Evolutionary conservation across 2,797 vertebrate species (phyloP).

Genomic region (Rhincodon typus): DNA sequence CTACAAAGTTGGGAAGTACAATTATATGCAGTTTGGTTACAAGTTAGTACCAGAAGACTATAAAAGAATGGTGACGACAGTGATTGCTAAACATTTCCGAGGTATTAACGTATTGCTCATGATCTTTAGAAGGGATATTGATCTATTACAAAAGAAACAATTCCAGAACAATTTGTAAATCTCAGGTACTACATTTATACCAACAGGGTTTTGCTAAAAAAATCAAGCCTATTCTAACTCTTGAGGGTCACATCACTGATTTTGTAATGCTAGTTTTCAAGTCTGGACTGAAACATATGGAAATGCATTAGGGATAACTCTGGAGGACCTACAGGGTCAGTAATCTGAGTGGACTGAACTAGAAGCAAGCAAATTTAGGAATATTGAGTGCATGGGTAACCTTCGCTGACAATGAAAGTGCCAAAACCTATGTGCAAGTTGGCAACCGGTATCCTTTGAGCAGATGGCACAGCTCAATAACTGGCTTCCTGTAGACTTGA

Average conservation of each 20-base stretch:
- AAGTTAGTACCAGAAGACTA: background rate
- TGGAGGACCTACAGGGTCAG: background rate
- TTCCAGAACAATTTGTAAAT: background rate
- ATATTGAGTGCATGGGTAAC: background rate
- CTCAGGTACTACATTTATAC: background rate
- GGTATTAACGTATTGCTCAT: background rate
- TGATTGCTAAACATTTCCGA: background rate
- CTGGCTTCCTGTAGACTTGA: conserved; percentile 11
- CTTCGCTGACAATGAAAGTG: background rate
- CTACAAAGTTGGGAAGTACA: background rate
- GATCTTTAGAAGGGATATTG: background rate
- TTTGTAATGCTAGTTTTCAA: background rate
- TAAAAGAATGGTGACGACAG: background rate
- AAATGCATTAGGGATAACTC: background rate
- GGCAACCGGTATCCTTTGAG: background rate
- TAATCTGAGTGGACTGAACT: background rate
- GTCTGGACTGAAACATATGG: background rate
- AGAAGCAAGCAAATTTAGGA: background rate
- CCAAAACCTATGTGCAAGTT: background rate
- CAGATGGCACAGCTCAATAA: conserved; percentile 21
- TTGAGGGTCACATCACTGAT: background rate
- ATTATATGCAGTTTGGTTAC: background rate
- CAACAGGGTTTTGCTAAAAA: background rate
- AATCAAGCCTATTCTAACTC: background rate
- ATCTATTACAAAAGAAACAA: background rate